Conservation (phyloP, 30 jellyfish, hydroid and myxozoan species). For the Pseudorhiza aurosa region DNA sequence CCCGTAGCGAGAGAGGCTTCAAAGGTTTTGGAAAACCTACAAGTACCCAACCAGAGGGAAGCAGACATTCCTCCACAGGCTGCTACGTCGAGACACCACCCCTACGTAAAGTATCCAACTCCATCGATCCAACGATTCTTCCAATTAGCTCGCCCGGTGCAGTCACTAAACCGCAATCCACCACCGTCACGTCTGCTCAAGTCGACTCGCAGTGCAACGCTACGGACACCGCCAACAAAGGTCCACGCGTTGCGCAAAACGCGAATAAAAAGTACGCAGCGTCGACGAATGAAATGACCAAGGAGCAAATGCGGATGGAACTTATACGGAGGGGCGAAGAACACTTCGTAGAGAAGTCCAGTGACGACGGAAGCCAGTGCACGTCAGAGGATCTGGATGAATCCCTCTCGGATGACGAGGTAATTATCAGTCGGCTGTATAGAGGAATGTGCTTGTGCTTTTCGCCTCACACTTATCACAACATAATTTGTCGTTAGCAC, state of each 20-base stretch:
- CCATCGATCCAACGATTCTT: slow-evolving; percentile 9
- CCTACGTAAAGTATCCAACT: slow-evolving; percentile 9
- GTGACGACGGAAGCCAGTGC: slow-evolving; percentile 79
- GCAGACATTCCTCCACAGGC: slow-evolving; percentile 13
- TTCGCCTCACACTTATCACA: too few relatives aligned
- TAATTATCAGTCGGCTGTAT: too few relatives aligned
- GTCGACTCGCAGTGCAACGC: background rate
- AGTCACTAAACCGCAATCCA: background rate
- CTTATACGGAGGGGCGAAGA: slow-evolving; percentile 19
- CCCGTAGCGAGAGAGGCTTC: slow-evolving; percentile 88
- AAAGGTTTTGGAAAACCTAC: slow-evolving; percentile 69
- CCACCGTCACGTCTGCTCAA: background rate
- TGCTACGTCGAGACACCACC: slow-evolving; percentile 25
- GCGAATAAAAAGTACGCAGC: background rate
- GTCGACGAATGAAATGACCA: background rate
- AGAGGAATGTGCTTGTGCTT: too few relatives aligned
- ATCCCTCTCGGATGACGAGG: slow-evolving; percentile 71
- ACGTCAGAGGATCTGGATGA: slow-evolving; percentile 70
- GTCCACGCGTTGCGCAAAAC: background rate
- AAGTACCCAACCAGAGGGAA: background rate
- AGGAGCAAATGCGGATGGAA: background rate
- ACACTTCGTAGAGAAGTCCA: slow-evolving; percentile 41
- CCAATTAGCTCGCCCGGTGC: slow-evolving; percentile 29
- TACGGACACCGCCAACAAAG: background rate
- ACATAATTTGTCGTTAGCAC: too few relatives aligned